Evolutionary conservation across 2,113 vertebrate species (phyloP).

Genomic region (Naja naja): DNA sequence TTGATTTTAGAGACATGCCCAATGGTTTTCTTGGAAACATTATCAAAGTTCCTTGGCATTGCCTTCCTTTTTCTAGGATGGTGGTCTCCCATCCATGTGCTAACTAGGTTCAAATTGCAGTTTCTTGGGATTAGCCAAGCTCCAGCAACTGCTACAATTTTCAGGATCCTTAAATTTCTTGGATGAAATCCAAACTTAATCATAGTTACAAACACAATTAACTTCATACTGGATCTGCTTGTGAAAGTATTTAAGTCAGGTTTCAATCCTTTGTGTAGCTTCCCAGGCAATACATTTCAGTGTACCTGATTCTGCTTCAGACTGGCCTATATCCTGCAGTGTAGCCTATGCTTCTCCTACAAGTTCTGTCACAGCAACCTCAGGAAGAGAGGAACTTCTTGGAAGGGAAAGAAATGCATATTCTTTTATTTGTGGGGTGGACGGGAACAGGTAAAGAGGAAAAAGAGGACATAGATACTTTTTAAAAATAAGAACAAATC

Average conservation of each 20-base stretch:
- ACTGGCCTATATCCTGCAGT: neutral
- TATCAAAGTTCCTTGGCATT: neutral
- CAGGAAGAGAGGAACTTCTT: neutral
- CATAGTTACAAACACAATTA: neutral
- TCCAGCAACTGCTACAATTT: neutral
- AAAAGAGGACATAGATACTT: conserved; percentile 58
- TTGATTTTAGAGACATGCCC: neutral
- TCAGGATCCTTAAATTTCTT: neutral
- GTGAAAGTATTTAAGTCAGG: neutral
- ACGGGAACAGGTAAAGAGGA: conserved; percentile 30
- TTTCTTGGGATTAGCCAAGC: neutral
- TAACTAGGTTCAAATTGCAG: neutral
- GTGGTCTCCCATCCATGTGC: neutral
- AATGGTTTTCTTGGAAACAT: neutral
- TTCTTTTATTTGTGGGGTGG: conserved; percentile 56
- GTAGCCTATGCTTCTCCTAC: neutral
- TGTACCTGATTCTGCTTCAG: neutral
- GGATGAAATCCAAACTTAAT: neutral
- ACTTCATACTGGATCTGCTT: neutral
- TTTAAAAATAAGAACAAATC: conserved; percentile 57
- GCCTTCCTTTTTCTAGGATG: neutral
- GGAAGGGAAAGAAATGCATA: conserved; percentile 42
- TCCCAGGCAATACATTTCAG: neutral
- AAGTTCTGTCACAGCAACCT: neutral
- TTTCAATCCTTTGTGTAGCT: neutral